A percentile compares a stretch with the other conserved stretches of the same genome.
These are phyloP conservation scores for Trachemys scripta DNA, from an alignment of 2,113 vertebrate species.

Conservation along the genomic window DNA sequence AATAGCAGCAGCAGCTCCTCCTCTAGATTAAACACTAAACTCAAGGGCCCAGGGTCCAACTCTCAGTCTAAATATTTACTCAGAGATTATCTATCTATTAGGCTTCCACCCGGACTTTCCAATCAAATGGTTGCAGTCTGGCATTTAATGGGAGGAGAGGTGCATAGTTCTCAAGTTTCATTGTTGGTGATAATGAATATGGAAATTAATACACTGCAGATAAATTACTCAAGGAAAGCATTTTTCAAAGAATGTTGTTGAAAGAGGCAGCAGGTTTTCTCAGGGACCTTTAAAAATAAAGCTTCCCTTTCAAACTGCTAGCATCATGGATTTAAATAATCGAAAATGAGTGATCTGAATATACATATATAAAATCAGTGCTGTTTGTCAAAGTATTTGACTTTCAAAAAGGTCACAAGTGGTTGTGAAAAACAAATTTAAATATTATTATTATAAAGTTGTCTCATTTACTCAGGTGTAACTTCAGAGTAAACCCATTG, in stretches of 20 bases:
- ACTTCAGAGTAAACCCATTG: not conserved
- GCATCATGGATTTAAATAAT: not conserved
- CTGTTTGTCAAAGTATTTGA: not conserved
- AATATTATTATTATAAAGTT: not conserved
- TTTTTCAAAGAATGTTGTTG: not conserved
- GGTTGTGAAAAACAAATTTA: not conserved
- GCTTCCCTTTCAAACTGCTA: not conserved
- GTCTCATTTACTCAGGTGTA: not conserved
- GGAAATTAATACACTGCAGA: constrained; percentile 57
- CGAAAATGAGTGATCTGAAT: not conserved
- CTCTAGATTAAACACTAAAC: constrained; percentile 62
- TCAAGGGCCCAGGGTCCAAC: constrained; percentile 31
- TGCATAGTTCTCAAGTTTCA: constrained; percentile 56
- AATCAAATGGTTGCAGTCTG: constrained; percentile 40
- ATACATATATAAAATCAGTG: not conserved
- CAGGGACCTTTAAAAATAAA: constrained; percentile 25
- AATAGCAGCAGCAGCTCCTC: constrained; percentile 40
- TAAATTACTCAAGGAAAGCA: constrained; percentile 57
- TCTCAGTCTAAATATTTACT: constrained; percentile 67
- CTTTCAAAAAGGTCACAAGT: not conserved
- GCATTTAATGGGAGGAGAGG: constrained; percentile 39
- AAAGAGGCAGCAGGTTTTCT: constrained; percentile 20
- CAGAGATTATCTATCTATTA: constrained; percentile 33
- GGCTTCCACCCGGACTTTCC: constrained; percentile 32
- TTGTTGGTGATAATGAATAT: constrained; percentile 50